Evolutionary conservation across 1,140 invertebrate species (phyloP), one percentile per base, ranked within the genome.

Genomic region (Sycophila sp.): DNA sequence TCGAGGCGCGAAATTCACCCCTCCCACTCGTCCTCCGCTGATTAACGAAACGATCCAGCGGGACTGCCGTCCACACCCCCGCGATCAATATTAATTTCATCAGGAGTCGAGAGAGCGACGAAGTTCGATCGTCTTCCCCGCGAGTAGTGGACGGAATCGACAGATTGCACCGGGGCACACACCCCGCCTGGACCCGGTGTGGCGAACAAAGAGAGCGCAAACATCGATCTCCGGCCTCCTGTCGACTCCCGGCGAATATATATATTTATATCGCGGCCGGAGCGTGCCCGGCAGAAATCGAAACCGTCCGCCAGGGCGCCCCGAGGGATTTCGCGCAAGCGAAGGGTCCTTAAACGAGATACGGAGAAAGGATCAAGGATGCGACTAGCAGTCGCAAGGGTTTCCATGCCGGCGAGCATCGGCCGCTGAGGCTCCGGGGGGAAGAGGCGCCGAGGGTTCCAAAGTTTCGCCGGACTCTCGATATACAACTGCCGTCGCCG

Each of bases 71-170:
- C n/a, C n/a, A n/a, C n/a, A n/a, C n/a, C n/a, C n/a, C 28, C 47
- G n/a, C 60, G 53, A 64, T 71, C 69, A 51, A 71, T 65, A 71
- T 59, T 65, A 71, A 71, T 66, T 56, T 51, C 38, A 36, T 60
- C 40, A 30, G n/a, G n/a, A n/a, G n/a, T n/a, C n/a, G n/a, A n/a
- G n/a, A n/a, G n/a, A n/a, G n/a, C n/a, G n/a, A n/a, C n/a, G n/a
- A n/a, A n/a, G n/a, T n/a, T n/a, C n/a, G n/a, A n/a, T n/a, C n/a
- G n/a, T n/a, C n/a, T n/a, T n/a, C n/a, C n/a, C n/a, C n/a, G n/a
- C n/a, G n/a, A n/a, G n/a, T n/a, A n/a, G n/a, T n/a, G n/a, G n/a
- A n/a, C n/a, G n/a, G n/a, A n/a, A n/a, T n/a, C n/a, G n/a, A n/a
- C n/a, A n/a, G n/a, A n/a, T n/a, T n/a, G n/a, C n/a, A n/a, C n/a